Conservation (phyloP, 2,888 invertebrate species). For the Romanomermis culicivorax region DNA sequence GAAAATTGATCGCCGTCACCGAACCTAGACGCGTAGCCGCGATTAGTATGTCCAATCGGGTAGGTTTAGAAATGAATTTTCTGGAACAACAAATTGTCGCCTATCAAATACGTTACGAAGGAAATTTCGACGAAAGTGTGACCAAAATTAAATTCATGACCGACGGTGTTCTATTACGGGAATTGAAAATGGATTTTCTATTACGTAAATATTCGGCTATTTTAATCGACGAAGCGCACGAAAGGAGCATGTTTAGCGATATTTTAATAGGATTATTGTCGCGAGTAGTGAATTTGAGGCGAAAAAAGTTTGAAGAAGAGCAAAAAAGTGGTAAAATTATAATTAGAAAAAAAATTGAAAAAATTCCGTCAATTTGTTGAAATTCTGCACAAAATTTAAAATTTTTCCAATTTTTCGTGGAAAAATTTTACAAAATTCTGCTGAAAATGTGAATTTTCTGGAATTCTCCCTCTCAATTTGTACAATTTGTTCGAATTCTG, state of each 20-base stretch:
- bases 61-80: constrained; percentile 71
- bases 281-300: constrained; percentile 56
- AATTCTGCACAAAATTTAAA: too few species aligned
- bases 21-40: constrained; percentile 96
- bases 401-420: too few species aligned
- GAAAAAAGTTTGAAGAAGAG: not conserved
- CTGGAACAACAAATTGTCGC: constrained; percentile 51
- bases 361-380: too few species aligned
- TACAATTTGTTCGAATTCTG: too few species aligned
- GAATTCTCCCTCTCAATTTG: too few species aligned
- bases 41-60: constrained; percentile 78
- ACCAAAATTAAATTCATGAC: constrained; percentile 98
- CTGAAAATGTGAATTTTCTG: too few species aligned
- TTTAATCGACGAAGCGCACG: constrained; percentile 92
- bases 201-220: constrained; percentile 46
- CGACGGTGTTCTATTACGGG: constrained; percentile 79
- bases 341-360: too few species aligned
- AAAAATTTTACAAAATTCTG: too few species aligned
- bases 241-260: constrained; percentile 84
- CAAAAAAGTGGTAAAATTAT: too few species aligned
- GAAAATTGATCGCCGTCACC: constrained; percentile 68
- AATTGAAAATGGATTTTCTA: constrained; percentile 44
- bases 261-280: constrained; percentile 74
- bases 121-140: constrained; percentile 53
- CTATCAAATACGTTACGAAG: constrained; percentile 79